Evolutionary conservation across 2,888 invertebrate species (phyloP), one percentile per base, ranked within the genome.

Genomic region (Dryobota labecula): DNA sequence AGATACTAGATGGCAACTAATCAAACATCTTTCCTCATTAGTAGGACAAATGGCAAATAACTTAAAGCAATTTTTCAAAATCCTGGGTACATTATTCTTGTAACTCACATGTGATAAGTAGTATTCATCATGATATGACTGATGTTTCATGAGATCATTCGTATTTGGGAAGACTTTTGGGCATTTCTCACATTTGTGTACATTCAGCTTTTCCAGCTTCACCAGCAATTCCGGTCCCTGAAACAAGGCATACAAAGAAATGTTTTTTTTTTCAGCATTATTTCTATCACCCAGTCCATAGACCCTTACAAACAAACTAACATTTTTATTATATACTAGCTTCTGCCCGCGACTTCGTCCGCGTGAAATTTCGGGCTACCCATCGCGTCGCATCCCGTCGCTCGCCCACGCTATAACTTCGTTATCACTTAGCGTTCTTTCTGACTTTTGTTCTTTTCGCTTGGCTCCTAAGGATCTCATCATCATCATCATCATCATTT

Each of bases 101-200:
- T n/a, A 18, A 61, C 61, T 61, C 11, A 81, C 76, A 61, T 78
- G 65, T 13, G 62, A 20, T n/a, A 70, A 33, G 45, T 70, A 66
- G 43, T 11, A 11, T 13, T 77, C n/a, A 1, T 83, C 47, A 66
- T 80, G 80, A 51, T 51, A 18, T 18, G 18, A 13, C 36, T 36
- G 61, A 41, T 70, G 64, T 53, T 78, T 47, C 2, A 20, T 20
- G 9, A 81, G 43, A 13, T 56, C 60, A 36, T 24, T 70, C 0
- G 0, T 20, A 38, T 61, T 57, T n/a, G 62, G 11, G 13, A 83
- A 83, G 8, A 63, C 38, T 58, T 58, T 47, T 33, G 71, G 38
- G 47, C 83, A 83, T 33, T 56, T 64, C 0, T 70, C 49, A 60
- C 81, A 83, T 51, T 61, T 78, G 36, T 73, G 15, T 9, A 78